A percentile compares a stretch with the other conserved stretches of the same genome.
phyloP scores from a whole-genome alignment of 2,113 vertebrate species.

The Silurus asotus region DNA sequence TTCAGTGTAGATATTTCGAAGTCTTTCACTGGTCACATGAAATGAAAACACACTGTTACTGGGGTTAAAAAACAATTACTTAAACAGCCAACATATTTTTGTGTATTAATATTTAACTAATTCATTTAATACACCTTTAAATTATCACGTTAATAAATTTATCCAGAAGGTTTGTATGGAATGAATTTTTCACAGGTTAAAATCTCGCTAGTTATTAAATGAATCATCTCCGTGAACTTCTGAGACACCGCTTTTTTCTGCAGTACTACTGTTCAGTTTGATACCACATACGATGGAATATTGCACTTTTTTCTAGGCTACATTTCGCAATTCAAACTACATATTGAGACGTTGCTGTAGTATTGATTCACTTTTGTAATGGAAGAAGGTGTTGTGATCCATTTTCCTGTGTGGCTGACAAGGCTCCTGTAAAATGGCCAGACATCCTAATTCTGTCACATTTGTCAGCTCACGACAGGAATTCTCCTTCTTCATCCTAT shows the following conservation, averaged over 20 bases:
- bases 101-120: neutral
- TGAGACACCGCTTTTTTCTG: neutral
- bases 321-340: conserved; percentile 24
- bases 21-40: neutral
- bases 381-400: conserved; percentile 39
- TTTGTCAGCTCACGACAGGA: conserved; percentile 42
- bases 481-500: conserved; percentile 39
- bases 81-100: neutral
- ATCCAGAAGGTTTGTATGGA: neutral
- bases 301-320: conserved; percentile 7
- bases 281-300: neutral
- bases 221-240: neutral
- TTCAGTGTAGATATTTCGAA: neutral
- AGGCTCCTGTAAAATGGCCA: conserved; percentile 32
- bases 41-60: neutral
- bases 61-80: neutral
- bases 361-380: conserved; percentile 45
- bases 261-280: neutral
- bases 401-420: conserved; percentile 30
- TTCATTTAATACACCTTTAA: neutral
- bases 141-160: too few species aligned
- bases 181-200: neutral
- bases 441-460: conserved; percentile 49
- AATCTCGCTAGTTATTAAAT: neutral
- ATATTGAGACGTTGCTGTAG: conserved; percentile 31